phyloP scores from a whole-genome alignment of 1,140 invertebrate genomes.

The Hydropsyche tenuis region DNA sequence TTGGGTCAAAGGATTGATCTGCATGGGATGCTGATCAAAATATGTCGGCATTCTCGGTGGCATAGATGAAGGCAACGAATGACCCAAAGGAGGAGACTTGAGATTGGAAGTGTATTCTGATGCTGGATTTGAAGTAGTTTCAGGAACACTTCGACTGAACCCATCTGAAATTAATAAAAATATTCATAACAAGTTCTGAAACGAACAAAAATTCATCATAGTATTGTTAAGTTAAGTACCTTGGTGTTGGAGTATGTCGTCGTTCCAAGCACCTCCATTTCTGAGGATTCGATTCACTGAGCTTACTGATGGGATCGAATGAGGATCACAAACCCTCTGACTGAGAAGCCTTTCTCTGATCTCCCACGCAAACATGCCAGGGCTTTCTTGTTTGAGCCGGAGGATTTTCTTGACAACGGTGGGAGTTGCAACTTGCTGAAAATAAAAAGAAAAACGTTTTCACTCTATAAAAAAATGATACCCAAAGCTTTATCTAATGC shows the following conservation, averaged over 20 bases:
- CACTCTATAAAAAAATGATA: not conserved
- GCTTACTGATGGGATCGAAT: conserved; percentile 89
- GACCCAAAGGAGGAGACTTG: conserved; percentile 49
- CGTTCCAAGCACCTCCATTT: conserved; percentile 79
- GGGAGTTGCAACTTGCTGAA: conserved; percentile 91
- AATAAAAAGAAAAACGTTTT: conserved; percentile 50
- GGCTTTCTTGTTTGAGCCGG: conserved; percentile 89
- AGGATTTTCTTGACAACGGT: conserved; percentile 92
- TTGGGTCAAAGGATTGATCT: conserved; percentile 53
- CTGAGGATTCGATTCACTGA: conserved; percentile 94
- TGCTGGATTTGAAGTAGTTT: conserved; percentile 59
- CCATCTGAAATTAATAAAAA: conserved; percentile 60
- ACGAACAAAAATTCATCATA: no score
- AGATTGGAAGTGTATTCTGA: conserved; percentile 54
- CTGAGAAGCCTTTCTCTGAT: conserved; percentile 85
- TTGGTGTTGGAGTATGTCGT: conserved; percentile 57
- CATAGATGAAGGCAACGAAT: conserved; percentile 43
- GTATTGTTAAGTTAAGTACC: no score
- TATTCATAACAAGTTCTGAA: no score
- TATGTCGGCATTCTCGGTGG: conserved; percentile 53
- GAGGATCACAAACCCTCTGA: conserved; percentile 84
- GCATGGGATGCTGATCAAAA: conserved; percentile 56
- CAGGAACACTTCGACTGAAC: conserved; percentile 56
- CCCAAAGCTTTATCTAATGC: no score
- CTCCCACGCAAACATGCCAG: conserved; percentile 93